Percentiles rank a stretch among this genome's conserved stretches.
These are phyloP conservation scores for Ariolimax columbianus DNA, from an alignment of 2,888 invertebrate genomes.

Conservation along the genomic window DNA sequence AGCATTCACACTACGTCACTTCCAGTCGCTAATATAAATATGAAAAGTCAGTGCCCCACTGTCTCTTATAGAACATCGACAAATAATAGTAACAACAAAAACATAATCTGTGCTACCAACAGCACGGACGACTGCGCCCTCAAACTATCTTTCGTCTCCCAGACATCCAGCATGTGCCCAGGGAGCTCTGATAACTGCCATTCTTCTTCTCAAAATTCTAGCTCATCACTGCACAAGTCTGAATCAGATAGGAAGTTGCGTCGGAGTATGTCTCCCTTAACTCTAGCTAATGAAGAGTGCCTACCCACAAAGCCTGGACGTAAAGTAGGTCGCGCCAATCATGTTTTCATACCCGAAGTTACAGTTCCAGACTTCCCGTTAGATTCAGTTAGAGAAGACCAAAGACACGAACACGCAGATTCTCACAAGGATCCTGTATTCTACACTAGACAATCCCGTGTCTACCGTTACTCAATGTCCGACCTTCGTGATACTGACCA, in stretches of 20 bases:
- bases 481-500: not conserved
- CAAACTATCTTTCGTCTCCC: not conserved
- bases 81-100: not conserved
- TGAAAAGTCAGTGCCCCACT: not conserved
- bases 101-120: not conserved
- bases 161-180: not conserved
- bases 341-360: constrained; percentile 26
- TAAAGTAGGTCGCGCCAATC: constrained; percentile 34
- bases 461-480: not conserved
- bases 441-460: constrained; percentile 2
- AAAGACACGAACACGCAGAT: not conserved
- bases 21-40: not conserved
- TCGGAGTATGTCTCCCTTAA: not conserved
- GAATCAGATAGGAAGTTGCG: not conserved
- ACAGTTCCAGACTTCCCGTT: not conserved
- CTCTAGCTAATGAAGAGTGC: not conserved
- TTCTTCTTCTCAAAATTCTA: not conserved
- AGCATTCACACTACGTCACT: no score
- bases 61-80: not conserved
- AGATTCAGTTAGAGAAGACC: not conserved
- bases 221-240: not conserved
- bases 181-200: not conserved
- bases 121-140: not conserved
- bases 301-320: not conserved
- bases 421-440: not conserved